Evolutionary conservation across 2,797 vertebrate species (phyloP), one percentile per base, ranked within the genome.

Genomic region (Xiphophorus birchmanni): DNA sequence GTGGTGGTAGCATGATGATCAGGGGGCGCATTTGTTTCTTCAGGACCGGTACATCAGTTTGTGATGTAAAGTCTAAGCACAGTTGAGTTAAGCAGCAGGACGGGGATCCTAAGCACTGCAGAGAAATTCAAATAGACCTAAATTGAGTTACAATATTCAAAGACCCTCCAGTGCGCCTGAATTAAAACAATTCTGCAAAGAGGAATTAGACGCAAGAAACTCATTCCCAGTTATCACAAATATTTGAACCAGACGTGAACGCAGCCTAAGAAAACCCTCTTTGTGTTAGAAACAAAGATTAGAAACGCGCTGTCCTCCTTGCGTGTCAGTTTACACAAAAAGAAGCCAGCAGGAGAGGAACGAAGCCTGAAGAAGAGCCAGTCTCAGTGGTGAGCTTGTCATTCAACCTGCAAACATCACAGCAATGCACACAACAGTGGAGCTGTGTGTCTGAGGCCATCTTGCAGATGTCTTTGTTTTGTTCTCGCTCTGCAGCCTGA

Each of bases 381-480:
- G 74, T 83, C 91, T 83, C 89, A 84, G 88, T 73, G 29, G 80
- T 48, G 4, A 26, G 40, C 80, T 73, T 75, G 76, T 82, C 89
- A 84, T 63, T 82, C 73, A 4, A 69, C 76, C 84, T 26, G 82
- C 67, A 26, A 78, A 37, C 78, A 80, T 86, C 90, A 78, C 91
- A 87, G 87, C 84, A 60, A 76, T 23, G 73, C 79, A 54, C 81
- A 86, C 83, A 82, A 88, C 87, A 72, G 65, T 37, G 79, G 82
- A 87, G 82, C 75, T 88, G 90, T 89, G 90, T 94, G 94, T 93
- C 92, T 74, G 80, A 89, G 86, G 92, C 92, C 94, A 93, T 94
- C 93, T 95, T 96, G 93, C 92, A 91, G 91, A 94, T 90, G 94
- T 96, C 94, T 93, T 88, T 92, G 91, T 92, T 84, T 88, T 85